These are phyloP conservation scores for Candidula unifasciata DNA, from an alignment of 2,888 invertebrate genomes.

Conservation along the genomic window DNA sequence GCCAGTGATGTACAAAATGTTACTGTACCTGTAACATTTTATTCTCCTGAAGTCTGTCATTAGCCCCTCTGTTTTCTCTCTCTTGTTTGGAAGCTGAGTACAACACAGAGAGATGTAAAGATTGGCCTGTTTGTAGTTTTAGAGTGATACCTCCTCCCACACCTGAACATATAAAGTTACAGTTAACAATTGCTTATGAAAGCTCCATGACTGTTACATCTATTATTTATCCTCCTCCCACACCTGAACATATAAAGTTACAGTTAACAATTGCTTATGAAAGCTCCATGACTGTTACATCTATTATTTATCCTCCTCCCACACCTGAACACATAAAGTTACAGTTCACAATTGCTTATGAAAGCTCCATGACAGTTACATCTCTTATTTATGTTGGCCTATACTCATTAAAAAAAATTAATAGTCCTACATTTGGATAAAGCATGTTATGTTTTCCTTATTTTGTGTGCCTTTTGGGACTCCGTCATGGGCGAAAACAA, in stretches of 20 bases:
- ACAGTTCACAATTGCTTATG: neutral
- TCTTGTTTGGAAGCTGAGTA: constrained; percentile 68
- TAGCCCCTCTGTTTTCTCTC: constrained; percentile 55
- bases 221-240: constrained; percentile 64
- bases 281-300: neutral
- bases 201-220: neutral
- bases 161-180: constrained; percentile 56
- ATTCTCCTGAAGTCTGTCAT: constrained; percentile 61
- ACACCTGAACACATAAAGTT: constrained; percentile 59
- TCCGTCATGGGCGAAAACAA: no score
- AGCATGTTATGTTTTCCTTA: no score
- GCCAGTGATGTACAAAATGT: no score
- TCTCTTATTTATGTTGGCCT: no score
- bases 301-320: constrained; percentile 62
- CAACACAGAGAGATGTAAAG: constrained; percentile 67
- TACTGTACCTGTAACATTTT: constrained; percentile 58
- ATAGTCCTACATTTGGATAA: no score
- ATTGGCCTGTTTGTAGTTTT: constrained; percentile 59
- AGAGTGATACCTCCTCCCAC: constrained; percentile 70
- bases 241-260: constrained; percentile 58
- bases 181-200: neutral
- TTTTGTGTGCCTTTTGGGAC: no score
- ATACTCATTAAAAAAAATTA: no score
- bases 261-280: neutral
- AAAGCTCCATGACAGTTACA: neutral